A percentile compares a stretch with the other conserved stretches of the same genome.
Conservation (phyloP, 2,113 vertebrate species). For the Sitta europaea region DNA sequence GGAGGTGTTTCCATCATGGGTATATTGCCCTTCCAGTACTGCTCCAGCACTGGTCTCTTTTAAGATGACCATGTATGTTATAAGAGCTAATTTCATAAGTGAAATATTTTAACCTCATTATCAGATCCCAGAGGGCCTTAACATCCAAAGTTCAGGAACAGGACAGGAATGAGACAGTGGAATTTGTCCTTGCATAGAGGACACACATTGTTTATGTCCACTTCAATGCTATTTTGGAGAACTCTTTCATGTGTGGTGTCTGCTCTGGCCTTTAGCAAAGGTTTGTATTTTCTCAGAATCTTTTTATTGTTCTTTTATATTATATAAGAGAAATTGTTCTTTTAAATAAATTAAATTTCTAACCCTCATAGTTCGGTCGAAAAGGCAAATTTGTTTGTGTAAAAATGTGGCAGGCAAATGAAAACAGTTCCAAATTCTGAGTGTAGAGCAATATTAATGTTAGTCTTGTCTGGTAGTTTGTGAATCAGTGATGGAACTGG, state of each 20-base stretch:
- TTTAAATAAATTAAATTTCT: not conserved
- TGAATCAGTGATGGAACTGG: not conserved
- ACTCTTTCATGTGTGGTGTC: not conserved
- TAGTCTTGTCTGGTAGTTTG: not conserved
- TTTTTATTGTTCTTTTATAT: too few relatives aligned
- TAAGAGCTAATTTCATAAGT: not conserved
- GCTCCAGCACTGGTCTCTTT: not conserved
- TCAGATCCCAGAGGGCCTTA: not conserved
- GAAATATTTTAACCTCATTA: not conserved
- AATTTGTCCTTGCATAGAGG: not conserved
- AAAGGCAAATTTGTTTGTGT: not conserved
- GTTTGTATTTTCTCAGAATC: not conserved
- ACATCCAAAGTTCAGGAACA: not conserved
- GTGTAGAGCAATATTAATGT: not conserved
- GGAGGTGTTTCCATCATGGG: not conserved
- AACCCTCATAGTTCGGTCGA: rapidly evolving
- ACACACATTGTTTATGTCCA: not conserved
- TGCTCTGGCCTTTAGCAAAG: not conserved
- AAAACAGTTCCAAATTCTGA: not conserved
- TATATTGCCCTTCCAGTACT: not conserved
- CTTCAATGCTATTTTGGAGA: not conserved
- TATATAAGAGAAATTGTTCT: too few relatives aligned
- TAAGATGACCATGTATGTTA: not conserved
- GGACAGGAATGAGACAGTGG: not conserved
- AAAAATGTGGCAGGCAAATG: not conserved